phyloP scores from a whole-genome alignment of 2,888 invertebrate genomes.

The Miltochrista miniata region DNA sequence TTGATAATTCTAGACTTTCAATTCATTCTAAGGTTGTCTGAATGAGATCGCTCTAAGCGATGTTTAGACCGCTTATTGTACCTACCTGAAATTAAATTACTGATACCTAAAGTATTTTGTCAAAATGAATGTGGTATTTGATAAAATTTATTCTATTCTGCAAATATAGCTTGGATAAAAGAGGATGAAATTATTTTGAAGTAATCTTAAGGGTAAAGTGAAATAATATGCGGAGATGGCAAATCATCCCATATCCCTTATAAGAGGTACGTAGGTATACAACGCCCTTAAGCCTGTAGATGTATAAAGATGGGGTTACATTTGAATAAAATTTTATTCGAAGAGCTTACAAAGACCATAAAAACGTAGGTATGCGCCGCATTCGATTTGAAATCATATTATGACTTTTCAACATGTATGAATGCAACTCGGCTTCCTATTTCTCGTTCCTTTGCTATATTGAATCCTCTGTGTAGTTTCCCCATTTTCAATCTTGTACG shows the following conservation, averaged over 20 bases:
- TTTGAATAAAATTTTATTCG: constrained; percentile 63
- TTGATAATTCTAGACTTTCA: too few species aligned
- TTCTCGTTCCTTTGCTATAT: constrained; percentile 69
- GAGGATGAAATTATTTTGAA: constrained; percentile 14
- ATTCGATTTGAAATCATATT: constrained; percentile 76
- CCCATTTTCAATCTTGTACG: constrained; percentile 71
- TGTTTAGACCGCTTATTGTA: too few species aligned
- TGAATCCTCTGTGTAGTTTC: constrained; percentile 66
- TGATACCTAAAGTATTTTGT: too few species aligned
- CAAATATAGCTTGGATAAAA: too few species aligned
- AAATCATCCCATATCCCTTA: constrained; percentile 38
- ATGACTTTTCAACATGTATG: constrained; percentile 75
- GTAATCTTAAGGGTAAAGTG: constrained; percentile 33
- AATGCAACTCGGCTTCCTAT: constrained; percentile 69
- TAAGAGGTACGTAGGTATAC: constrained; percentile 35
- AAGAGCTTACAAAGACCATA: constrained; percentile 57
- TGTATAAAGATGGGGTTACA: constrained; percentile 43
- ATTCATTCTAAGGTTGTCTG: too few species aligned
- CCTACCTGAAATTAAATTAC: too few species aligned
- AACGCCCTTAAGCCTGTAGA: constrained; percentile 36
- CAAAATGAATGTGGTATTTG: too few species aligned
- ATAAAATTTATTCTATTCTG: too few species aligned
- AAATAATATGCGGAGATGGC: constrained; percentile 25
- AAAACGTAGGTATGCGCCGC: constrained; percentile 63
- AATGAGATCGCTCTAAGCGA: too few species aligned